These are phyloP conservation scores for Xiphophorus hellerii DNA, from an alignment of 2,113 vertebrate genomes.

Conservation along the genomic window DNA sequence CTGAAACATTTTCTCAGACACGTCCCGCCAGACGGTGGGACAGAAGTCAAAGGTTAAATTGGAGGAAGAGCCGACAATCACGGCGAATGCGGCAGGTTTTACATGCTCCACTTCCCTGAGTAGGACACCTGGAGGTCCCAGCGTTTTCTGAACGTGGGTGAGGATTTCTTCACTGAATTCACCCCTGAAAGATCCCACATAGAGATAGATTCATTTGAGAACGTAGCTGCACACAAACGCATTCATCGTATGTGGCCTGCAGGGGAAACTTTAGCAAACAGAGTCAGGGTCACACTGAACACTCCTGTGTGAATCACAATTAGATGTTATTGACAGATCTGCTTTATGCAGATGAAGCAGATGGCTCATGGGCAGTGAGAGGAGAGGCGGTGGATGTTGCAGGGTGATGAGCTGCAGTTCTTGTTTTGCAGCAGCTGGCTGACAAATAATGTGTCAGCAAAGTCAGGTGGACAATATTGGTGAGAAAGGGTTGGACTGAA, in stretches of 20 bases:
- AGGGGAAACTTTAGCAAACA: slow-evolving; percentile 56
- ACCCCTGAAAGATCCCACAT: slow-evolving; percentile 1
- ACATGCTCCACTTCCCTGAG: slow-evolving; percentile 36
- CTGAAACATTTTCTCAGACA: slow-evolving; percentile 9
- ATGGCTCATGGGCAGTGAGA: slow-evolving; percentile 58
- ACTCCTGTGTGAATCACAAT: slow-evolving; percentile 67
- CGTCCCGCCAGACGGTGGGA: slow-evolving; percentile 9
- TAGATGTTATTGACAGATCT: slow-evolving; percentile 65
- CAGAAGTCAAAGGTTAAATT: slow-evolving; percentile 16
- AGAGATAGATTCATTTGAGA: background rate
- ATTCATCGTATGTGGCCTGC: slow-evolving; percentile 16
- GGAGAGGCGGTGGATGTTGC: slow-evolving; percentile 19
- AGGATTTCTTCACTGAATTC: slow-evolving; percentile 25
- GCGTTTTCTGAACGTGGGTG: slow-evolving; percentile 30
- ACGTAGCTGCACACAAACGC: slow-evolving; percentile 2
- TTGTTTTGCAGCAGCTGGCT: slow-evolving; percentile 53
- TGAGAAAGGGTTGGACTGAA: background rate
- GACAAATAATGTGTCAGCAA: slow-evolving; percentile 47
- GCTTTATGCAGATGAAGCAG: slow-evolving; percentile 66
- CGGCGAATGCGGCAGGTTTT: slow-evolving; percentile 24
- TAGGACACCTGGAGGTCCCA: slow-evolving; percentile 59
- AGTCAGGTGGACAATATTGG: slow-evolving; percentile 1
- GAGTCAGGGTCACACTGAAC: slow-evolving; percentile 52
- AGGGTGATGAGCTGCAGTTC: slow-evolving; percentile 36
- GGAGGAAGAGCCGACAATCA: slow-evolving; percentile 35